These are phyloP conservation scores for Bombylius major DNA, from an alignment of 2,888 invertebrate species.

Conservation along the genomic window DNA sequence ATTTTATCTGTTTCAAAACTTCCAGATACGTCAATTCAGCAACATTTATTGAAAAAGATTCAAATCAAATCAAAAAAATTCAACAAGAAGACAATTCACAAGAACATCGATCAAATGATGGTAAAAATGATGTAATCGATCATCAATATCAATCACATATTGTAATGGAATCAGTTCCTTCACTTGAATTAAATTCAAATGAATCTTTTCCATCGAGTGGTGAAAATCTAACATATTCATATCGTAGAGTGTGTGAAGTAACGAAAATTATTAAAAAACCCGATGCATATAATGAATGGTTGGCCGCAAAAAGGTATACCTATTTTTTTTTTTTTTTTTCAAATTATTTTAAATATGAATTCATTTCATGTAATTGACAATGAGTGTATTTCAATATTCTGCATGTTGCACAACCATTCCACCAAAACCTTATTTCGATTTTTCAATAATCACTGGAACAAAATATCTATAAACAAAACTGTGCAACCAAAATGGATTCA, in stretches of 20 bases:
- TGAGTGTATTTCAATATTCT: no score
- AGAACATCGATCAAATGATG: neutral
- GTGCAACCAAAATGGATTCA: no score
- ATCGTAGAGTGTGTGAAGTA: slow-evolving; percentile 19
- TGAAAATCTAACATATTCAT: slow-evolving; percentile 17
- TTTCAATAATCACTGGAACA: no score
- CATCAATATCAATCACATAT: slow-evolving; percentile 7
- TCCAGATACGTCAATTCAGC: slow-evolving; percentile 21
- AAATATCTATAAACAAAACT: no score
- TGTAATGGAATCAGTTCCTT: slow-evolving; percentile 17
- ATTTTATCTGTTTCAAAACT: neutral
- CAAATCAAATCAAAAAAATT: slow-evolving; percentile 6
- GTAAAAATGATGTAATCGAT: slow-evolving; percentile 1
- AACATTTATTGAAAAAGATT: slow-evolving; percentile 18
- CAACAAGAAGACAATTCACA: slow-evolving; percentile 3
- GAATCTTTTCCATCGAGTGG: slow-evolving; percentile 21
- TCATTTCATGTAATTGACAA: no score
- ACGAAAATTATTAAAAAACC: slow-evolving; percentile 20
- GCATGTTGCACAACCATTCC: no score
- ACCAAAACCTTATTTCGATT: no score
- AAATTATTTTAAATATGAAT: no score
- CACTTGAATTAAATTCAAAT: slow-evolving; percentile 22
- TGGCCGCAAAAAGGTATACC: slow-evolving; percentile 24
- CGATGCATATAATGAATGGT: slow-evolving; percentile 29
- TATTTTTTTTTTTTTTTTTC: neutral